Evolutionary conservation across 2,797 vertebrate species (phyloP), one percentile per base, ranked within the genome.

Genomic region (Champsocephalus gunnari): DNA sequence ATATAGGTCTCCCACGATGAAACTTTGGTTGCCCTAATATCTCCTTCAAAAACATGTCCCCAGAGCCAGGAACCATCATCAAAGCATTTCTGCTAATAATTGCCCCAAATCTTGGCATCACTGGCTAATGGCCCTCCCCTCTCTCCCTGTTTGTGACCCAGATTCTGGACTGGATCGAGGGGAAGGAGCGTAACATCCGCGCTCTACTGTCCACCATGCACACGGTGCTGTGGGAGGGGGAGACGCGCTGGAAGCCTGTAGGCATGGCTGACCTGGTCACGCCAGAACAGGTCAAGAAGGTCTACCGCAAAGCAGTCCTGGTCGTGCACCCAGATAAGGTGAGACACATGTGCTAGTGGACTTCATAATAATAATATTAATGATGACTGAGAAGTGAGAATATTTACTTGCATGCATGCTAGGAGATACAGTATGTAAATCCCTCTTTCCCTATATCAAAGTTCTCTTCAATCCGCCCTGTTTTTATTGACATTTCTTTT

Each of bases 321-420:
- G 98, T 99, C 0, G 98, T 99, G 58, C 98, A 99, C 75, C 98
- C 98, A 0, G 98, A 99, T 88, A 99, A 99, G 94, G 98, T 99
- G 85, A 95, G 96, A 85, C 13, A 44, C 19, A 53, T 6, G 1
- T 10, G 16, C n/a, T 11, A 16, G 7, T 24, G 9, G 45, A 57
- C 3, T 14, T 71, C 0, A 43, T 60, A 8, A 58, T 16, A 4
- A 38, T 38, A 9, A 7, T 38, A 28, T 28, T 6, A 38, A 38
- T 38, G 28, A 38, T 38, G 34, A 38, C 34, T 34, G 34, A 34
- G 34, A 50, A 17, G 3, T 47, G 47, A 69, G 9, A 8, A 9
- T 12, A 43, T 71, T 14, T 43, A 34, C 14, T 5, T 66, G 13
- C 43, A 0, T 69, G n/a, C 17, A 24, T 32, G 3, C 12, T n/a